These are phyloP conservation scores for Onychomys torridus DNA, from an alignment of 2,797 vertebrate species.

Conservation along the genomic window DNA sequence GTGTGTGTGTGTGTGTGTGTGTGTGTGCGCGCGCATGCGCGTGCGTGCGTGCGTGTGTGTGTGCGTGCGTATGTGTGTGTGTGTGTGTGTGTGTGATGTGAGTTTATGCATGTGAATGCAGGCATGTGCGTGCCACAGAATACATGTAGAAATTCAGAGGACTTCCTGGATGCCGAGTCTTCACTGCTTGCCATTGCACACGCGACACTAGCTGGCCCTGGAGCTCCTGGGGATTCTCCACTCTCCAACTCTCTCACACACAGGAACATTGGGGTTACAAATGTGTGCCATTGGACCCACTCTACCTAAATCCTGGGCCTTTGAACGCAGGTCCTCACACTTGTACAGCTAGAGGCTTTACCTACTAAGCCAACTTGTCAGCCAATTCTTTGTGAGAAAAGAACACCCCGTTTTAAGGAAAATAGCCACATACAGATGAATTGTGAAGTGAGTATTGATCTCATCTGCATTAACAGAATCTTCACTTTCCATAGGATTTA, in stretches of 20 bases:
- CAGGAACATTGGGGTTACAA: too few species aligned
- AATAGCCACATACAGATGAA: constrained; percentile 24
- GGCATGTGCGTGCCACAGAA: too few species aligned
- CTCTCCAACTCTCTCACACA: too few species aligned
- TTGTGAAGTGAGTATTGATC: not conserved
- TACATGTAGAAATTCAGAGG: not conserved
- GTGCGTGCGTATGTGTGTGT: too few species aligned
- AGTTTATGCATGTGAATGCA: too few species aligned
- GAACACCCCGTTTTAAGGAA: not conserved
- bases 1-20: too few species aligned
- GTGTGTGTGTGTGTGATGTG: too few species aligned
- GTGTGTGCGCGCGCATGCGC: not conserved
- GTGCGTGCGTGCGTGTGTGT: not conserved
- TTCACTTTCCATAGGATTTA: constrained; percentile 36
- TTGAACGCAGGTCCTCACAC: not conserved
- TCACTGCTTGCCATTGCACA: not conserved
- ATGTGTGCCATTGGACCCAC: not conserved
- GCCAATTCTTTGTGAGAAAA: not conserved
- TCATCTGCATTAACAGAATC: not conserved
- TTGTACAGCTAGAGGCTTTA: too few species aligned
- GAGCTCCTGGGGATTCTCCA: not conserved
- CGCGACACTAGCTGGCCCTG: too few species aligned
- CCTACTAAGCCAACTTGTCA: not conserved
- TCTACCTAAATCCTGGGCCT: not conserved
- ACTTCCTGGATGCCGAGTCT: not conserved